A percentile compares a stretch with the other conserved stretches of the same genome.
Evolutionary conservation across 2,797 vertebrate genomes (phyloP).

Genomic region (Saxicola maurus): DNA sequence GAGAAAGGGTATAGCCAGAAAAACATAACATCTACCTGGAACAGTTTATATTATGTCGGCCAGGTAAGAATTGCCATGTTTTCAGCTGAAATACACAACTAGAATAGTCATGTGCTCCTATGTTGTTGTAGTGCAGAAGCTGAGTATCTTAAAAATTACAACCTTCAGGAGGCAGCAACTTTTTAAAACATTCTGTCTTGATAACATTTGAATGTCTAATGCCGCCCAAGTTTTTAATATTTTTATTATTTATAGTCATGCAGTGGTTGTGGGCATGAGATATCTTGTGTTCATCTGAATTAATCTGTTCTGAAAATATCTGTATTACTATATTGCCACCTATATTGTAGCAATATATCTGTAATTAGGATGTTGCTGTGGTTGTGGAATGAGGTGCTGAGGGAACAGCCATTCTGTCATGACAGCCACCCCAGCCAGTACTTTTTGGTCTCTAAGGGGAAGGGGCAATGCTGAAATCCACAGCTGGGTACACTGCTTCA

Average conservation of each 20-base stretch:
- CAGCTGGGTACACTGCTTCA: background rate
- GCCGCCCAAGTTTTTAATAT: background rate
- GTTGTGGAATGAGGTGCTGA: background rate
- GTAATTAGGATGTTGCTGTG: background rate
- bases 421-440: background rate
- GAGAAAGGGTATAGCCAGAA: background rate
- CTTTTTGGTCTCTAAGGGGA: background rate
- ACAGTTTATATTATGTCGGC: accelerated
- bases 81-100: background rate
- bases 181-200: background rate
- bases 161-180: background rate
- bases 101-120: background rate
- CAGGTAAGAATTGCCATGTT: background rate
- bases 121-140: background rate
- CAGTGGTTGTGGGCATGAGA: background rate
- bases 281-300: background rate
- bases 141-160: background rate
- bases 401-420: background rate
- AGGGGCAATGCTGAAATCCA: background rate
- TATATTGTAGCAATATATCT: background rate
- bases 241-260: background rate
- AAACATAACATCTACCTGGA: background rate
- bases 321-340: background rate
- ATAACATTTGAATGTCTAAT: background rate
- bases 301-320: background rate